Percentiles rank a stretch among this genome's conserved stretches.
These are phyloP conservation scores for mouse (Mus musculus) DNA, from an alignment of 2,113 vertebrate species.

Conservation along the genomic window GRCm39 chr10:28196001-28196500, in stretches of 20 bases:
- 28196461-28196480: neutral
- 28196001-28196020: neutral
- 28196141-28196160: neutral
- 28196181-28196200: neutral
- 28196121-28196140: neutral
- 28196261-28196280: neutral
- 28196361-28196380: neutral
- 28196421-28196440: neutral
- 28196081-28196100: neutral
- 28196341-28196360: neutral
- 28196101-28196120: neutral
- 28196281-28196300: neutral
- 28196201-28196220: neutral
- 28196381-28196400: fast-evolving
- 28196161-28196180: neutral
- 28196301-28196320: neutral
- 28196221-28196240: neutral
- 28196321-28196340: neutral
- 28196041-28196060: neutral
- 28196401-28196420: neutral
- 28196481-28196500: neutral
- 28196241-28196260: neutral
- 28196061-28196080: neutral
- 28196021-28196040: neutral
- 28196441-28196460: neutral